Evolutionary conservation across 2,888 invertebrate species (phyloP).

Genomic region (Glomeris marginata): DNA sequence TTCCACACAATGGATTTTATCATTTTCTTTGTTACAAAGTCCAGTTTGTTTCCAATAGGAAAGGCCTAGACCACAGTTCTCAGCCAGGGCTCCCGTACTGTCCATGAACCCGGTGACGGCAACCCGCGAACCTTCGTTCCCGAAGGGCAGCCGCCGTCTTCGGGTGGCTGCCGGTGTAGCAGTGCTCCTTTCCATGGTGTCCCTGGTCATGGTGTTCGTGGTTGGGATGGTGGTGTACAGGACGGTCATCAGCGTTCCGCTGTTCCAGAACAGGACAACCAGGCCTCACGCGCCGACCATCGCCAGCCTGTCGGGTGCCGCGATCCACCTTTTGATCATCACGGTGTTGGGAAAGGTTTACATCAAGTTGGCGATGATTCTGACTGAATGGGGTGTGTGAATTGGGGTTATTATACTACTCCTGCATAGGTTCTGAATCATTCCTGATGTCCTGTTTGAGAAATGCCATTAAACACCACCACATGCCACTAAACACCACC

Average conservation of each 20-base stretch:
- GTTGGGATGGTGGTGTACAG: conserved; percentile 41
- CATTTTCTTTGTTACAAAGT: conserved; percentile 1
- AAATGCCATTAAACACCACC: too few species aligned
- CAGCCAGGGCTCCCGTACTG: conserved; percentile 35
- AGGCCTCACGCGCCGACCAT: conserved; percentile 35
- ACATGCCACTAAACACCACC: too few species aligned
- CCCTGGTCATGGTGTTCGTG: conserved; percentile 40
- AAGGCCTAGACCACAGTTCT: conserved; percentile 40
- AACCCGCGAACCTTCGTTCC: conserved; percentile 38
- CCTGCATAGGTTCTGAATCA: neutral
- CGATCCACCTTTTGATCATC: conserved; percentile 40
- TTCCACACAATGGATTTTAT: neutral
- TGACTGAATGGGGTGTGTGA: conserved; percentile 39
- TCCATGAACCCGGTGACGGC: conserved; percentile 41
- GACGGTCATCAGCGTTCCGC: conserved; percentile 37
- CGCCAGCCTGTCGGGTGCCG: conserved; percentile 37
- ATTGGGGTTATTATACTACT: neutral
- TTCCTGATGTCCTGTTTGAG: conserved; percentile 22
- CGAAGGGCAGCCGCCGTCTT: conserved; percentile 32
- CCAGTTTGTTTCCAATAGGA: conserved; percentile 25
- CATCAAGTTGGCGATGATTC: conserved; percentile 37
- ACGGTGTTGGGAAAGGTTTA: conserved; percentile 40
- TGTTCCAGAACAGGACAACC: conserved; percentile 34
- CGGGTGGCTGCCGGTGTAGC: conserved; percentile 38
- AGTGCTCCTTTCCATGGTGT: conserved; percentile 39